phyloP scores from a whole-genome alignment of 2,113 vertebrate species.

The Onychostruthus taczanowskii region DNA sequence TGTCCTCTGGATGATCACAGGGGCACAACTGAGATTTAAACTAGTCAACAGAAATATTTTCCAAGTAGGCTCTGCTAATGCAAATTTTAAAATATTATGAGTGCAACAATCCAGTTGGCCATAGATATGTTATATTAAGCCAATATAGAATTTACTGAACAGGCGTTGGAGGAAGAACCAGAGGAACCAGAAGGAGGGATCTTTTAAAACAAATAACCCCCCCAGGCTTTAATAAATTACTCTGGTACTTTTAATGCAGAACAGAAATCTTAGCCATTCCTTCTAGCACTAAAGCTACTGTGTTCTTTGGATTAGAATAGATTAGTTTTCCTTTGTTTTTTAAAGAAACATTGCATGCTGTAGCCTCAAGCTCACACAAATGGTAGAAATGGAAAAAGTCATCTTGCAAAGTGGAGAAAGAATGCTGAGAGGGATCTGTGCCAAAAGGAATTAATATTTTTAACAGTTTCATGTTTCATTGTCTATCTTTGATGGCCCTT shows the following conservation, averaged over 20 bases:
- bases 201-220: background rate
- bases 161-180: background rate
- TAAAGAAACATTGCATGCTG: slow-evolving; percentile 1
- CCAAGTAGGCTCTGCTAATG: background rate
- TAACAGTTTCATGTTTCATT: background rate
- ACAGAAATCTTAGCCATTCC: background rate
- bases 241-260: slow-evolving; percentile 46
- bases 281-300: slow-evolving; percentile 13
- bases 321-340: slow-evolving; percentile 12
- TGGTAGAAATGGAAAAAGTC: background rate
- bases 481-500: background rate
- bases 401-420: background rate
- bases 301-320: slow-evolving; percentile 26
- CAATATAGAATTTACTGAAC: slow-evolving; percentile 38
- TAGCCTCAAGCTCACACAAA: background rate
- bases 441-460: background rate
- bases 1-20: background rate
- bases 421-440: background rate
- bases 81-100: background rate
- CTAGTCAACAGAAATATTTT: background rate
- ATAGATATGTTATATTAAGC: background rate
- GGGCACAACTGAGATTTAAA: background rate
- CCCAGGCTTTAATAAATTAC: background rate
- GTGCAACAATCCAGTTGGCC: background rate
- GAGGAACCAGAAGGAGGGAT: background rate